Evolutionary conservation across 1,140 invertebrate genomes (phyloP).

Genomic region (Micrasema minimum): DNA sequence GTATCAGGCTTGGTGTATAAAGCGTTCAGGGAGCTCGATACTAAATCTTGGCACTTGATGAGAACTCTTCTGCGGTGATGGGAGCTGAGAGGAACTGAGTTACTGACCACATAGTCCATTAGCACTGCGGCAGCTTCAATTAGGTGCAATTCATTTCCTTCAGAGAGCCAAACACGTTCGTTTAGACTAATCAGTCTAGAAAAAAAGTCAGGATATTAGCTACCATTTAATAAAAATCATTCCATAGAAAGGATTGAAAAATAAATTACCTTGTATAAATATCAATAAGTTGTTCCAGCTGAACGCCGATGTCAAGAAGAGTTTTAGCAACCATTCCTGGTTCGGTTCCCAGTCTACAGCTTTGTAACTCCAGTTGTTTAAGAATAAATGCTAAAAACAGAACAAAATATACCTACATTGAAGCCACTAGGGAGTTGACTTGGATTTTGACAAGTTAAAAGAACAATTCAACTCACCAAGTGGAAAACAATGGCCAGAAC

Average conservation of each 20-base stretch:
- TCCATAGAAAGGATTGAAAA: not conserved
- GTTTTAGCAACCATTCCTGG: conserved; percentile 76
- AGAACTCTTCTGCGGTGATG: conserved; percentile 70
- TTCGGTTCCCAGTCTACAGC: conserved; percentile 74
- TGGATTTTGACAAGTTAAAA: not conserved
- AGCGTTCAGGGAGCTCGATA: conserved; percentile 73
- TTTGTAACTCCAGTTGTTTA: conserved; percentile 78
- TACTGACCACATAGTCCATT: conserved; percentile 71
- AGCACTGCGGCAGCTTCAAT: conserved; percentile 75
- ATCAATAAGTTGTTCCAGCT: conserved; percentile 77
- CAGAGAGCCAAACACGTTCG: conserved; percentile 79
- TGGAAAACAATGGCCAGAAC: conserved; percentile 80
- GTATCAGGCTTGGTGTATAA: conserved; percentile 76
- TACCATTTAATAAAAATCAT: not conserved
- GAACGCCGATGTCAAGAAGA: conserved; percentile 75
- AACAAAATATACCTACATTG: not conserved
- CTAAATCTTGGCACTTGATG: conserved; percentile 74
- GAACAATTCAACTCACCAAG: conserved; percentile 65
- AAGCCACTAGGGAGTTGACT: conserved; percentile 38
- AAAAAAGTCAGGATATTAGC: conserved; percentile 1
- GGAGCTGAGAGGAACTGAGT: conserved; percentile 63
- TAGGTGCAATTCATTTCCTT: conserved; percentile 82
- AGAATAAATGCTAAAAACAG: conserved; percentile 74
- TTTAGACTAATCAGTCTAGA: conserved; percentile 77
- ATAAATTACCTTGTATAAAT: conserved; percentile 74